Percentiles rank a stretch among this genome's conserved stretches.
Conservation (phyloP, 2,113 vertebrate genomes). For the Phyllopteryx taeniolatus region DNA sequence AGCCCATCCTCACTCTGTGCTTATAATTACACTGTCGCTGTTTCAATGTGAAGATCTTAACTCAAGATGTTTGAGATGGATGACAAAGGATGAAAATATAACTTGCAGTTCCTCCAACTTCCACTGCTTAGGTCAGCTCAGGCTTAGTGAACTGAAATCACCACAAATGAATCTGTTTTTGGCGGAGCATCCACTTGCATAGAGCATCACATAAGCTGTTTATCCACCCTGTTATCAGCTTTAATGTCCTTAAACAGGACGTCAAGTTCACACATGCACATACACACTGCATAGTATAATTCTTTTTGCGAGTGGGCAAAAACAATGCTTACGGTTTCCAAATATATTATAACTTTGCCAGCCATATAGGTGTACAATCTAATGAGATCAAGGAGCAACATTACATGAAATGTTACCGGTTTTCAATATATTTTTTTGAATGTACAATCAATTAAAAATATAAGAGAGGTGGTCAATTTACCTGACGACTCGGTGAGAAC, state of each 20-base stretch:
- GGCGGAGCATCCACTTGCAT: neutral
- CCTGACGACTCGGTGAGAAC: too few relatives aligned
- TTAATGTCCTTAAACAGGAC: neutral
- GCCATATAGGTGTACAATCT: too few relatives aligned
- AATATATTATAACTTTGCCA: too few relatives aligned
- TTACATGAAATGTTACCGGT: too few relatives aligned
- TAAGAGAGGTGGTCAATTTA: too few relatives aligned
- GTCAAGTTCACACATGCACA: neutral
- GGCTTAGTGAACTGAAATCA: constrained; percentile 1
- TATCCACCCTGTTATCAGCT: constrained; percentile 1
- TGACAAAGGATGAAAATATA: neutral
- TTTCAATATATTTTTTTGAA: too few relatives aligned
- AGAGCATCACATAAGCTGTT: constrained; percentile 11
- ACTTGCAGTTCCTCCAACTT: neutral
- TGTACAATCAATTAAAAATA: too few relatives aligned
- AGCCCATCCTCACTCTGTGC: neutral
- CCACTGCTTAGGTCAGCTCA: neutral
- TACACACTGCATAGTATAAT: neutral
- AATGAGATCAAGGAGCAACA: too few relatives aligned
- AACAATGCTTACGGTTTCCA: constrained; percentile 3
- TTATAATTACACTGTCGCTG: neutral
- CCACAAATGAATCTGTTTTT: constrained; percentile 4
- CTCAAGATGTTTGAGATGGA: neutral
- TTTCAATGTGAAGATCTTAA: neutral
- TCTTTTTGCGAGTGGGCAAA: neutral